phyloP scores from a whole-genome alignment of 2,113 vertebrate species.

The Lepus timidus region DNA sequence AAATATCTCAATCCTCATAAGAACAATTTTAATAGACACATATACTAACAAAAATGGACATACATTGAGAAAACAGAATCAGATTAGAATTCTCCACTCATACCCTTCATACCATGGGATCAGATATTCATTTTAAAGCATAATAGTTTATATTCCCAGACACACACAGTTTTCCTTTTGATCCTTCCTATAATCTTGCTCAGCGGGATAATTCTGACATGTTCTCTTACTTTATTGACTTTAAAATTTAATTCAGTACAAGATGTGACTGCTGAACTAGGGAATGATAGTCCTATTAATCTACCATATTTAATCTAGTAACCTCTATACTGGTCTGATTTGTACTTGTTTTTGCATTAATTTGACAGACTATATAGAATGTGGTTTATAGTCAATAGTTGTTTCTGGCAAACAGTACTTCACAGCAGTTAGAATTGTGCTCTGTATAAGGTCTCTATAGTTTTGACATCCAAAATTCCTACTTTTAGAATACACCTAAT shows the following conservation, averaged over 20 bases:
- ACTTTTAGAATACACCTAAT: not conserved
- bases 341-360: not conserved
- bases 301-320: not conserved
- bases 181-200: not conserved
- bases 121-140: constrained; percentile 6
- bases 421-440: not conserved
- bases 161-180: constrained; percentile 34
- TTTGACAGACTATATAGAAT: not conserved
- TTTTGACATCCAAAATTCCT: constrained; percentile 28
- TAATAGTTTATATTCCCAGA: not conserved
- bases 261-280: not conserved
- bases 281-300: constrained; percentile 21
- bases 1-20: not conserved
- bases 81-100: constrained; percentile 1
- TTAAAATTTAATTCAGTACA: constrained; percentile 26
- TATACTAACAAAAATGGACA: constrained; percentile 9
- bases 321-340: not conserved
- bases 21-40: not conserved
- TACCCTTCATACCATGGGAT: not conserved
- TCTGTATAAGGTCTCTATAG: not conserved
- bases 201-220: constrained; percentile 4
- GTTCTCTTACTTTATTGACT: constrained; percentile 30
- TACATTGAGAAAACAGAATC: constrained; percentile 31
- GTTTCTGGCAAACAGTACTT: constrained; percentile 26
- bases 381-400: not conserved